Conservation (phyloP, 1,140 invertebrate species). For the Macrostomum lignano region DNA sequence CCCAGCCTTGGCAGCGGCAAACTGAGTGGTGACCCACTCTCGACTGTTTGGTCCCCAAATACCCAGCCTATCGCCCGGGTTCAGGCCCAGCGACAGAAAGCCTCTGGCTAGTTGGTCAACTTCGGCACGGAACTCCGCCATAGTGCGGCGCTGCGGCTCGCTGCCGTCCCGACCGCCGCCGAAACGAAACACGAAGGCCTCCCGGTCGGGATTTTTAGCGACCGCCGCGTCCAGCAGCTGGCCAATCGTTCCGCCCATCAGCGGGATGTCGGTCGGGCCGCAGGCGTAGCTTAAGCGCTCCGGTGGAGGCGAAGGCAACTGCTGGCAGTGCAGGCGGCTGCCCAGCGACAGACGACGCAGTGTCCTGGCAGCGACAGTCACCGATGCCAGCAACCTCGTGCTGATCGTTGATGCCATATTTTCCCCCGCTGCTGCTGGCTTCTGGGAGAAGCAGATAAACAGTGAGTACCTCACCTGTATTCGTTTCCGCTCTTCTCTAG, state of each 20-base stretch:
- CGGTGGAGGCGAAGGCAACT: not conserved
- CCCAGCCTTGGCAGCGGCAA: conserved; percentile 50
- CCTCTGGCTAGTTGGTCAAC: conserved; percentile 49
- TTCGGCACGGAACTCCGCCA: too few species aligned
- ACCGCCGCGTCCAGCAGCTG: conserved; percentile 12
- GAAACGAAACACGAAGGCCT: conserved; percentile 13
- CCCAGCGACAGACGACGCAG: not conserved
- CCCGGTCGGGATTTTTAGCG: conserved; percentile 13
- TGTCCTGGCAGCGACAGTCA: too few species aligned
- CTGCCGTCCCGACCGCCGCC: not conserved
- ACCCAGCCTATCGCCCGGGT: conserved; percentile 50
- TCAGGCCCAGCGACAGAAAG: conserved; percentile 42
- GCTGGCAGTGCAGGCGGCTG: not conserved
- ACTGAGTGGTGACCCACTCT: conserved; percentile 47
- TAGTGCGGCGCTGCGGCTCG: not conserved
- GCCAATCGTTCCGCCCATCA: conserved; percentile 15
- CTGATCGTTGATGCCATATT: too few species aligned
- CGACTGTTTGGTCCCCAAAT: conserved; percentile 58
- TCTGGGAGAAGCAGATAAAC: too few species aligned
- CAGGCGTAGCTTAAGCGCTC: conserved; percentile 19
- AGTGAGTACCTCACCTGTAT: too few species aligned
- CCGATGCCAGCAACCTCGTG: too few species aligned
- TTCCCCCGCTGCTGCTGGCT: too few species aligned
- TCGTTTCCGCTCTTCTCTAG: too few species aligned
- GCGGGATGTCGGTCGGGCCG: conserved; percentile 10